Percentiles rank a stretch among this genome's conserved stretches.
phyloP scores from a whole-genome alignment of 2,113 vertebrate species.

The Protobothrops flavoviridis region DNA sequence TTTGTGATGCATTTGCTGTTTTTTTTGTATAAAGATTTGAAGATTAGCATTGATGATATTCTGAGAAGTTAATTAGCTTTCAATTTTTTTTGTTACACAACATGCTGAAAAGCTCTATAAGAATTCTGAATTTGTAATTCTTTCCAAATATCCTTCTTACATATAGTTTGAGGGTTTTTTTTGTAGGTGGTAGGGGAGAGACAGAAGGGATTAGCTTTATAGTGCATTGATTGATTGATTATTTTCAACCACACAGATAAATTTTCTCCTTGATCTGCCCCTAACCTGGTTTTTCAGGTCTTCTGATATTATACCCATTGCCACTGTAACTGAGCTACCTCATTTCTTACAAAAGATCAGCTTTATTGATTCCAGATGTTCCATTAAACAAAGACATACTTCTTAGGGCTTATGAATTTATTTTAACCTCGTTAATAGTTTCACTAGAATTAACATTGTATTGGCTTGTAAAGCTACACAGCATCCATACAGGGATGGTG shows the following conservation, averaged over 20 bases:
- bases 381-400: not conserved
- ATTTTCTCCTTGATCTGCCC: not conserved
- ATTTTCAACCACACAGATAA: not conserved
- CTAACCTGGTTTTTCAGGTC: not conserved
- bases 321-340: not conserved
- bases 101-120: not conserved
- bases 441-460: not conserved
- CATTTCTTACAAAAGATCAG: not conserved
- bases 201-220: not conserved
- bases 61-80: not conserved
- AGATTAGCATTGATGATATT: not conserved
- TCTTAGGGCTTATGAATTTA: not conserved
- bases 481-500: not conserved
- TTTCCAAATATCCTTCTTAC: not conserved
- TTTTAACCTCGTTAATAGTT: not conserved
- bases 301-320: not conserved
- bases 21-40: not conserved
- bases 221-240: not conserved
- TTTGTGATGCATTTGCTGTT: not conserved
- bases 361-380: not conserved
- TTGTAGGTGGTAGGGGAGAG: not conserved
- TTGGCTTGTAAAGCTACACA: not conserved
- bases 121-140: not conserved
- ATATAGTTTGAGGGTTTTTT: not conserved
- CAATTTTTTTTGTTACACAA: not conserved